A percentile compares a stretch with the other conserved stretches of the same genome.
Conservation (phyloP, 2,888 invertebrate species). For the Saturnia japonica region DNA sequence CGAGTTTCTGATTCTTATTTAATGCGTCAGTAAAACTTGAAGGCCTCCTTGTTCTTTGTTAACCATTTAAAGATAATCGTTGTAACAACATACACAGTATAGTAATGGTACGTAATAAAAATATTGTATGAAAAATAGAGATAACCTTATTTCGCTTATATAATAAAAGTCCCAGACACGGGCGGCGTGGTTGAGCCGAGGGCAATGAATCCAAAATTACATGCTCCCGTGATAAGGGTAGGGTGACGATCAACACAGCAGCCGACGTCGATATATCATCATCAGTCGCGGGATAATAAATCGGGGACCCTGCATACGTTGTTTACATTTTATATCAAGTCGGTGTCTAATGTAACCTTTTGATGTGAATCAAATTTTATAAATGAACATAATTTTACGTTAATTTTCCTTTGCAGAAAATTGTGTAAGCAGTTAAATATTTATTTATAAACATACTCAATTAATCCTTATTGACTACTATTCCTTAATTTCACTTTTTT, state of each 20-base stretch:
- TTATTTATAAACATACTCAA: too few relatives aligned
- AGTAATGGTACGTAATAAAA: not conserved
- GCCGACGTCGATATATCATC: constrained; percentile 80
- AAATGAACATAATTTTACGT: not conserved
- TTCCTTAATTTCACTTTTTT: too few relatives aligned
- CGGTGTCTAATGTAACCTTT: constrained; percentile 18
- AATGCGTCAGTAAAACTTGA: not conserved
- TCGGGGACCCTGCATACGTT: constrained; percentile 63
- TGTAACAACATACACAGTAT: not conserved
- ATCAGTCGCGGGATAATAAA: constrained; percentile 76
- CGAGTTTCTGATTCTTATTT: too few relatives aligned
- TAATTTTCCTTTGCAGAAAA: not conserved
- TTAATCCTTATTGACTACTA: too few relatives aligned
- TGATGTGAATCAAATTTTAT: not conserved
- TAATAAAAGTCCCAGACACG: constrained; percentile 55
- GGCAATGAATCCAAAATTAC: constrained; percentile 80
- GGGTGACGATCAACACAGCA: constrained; percentile 78
- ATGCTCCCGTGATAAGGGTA: constrained; percentile 76
- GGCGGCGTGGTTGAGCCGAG: constrained; percentile 53
- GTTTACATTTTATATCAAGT: constrained; percentile 45
- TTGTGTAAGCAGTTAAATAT: not conserved
- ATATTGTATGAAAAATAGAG: constrained; percentile 20
- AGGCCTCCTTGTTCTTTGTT: not conserved
- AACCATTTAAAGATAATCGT: not conserved
- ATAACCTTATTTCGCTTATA: constrained; percentile 47